These are phyloP conservation scores for Melanostigma gelatinosum DNA, from an alignment of 2,113 vertebrate genomes.

Conservation along the genomic window DNA sequence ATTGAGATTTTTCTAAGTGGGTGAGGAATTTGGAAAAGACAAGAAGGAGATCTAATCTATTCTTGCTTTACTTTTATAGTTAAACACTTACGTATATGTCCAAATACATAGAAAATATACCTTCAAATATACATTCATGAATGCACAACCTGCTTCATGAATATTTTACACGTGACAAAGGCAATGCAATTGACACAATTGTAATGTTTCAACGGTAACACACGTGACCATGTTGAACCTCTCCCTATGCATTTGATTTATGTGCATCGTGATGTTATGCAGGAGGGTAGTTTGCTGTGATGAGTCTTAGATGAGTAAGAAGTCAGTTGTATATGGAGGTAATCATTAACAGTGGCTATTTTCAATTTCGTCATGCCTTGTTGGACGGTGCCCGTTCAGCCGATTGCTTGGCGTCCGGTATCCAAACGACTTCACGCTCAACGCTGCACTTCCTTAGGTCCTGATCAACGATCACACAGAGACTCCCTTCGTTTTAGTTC, in stretches of 20 bases:
- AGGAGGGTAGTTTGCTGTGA: background rate
- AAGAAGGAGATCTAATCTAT: background rate
- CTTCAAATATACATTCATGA: background rate
- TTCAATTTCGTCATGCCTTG: background rate
- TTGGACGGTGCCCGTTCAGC: background rate
- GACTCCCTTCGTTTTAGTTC: too few species aligned
- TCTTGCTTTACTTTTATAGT: background rate
- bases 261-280: background rate
- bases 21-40: slow-evolving; percentile 14
- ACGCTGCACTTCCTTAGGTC: too few species aligned
- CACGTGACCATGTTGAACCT: background rate
- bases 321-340: background rate
- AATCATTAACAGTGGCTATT: background rate
- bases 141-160: slow-evolving; percentile 30
- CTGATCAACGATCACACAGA: too few species aligned
- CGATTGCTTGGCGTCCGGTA: too few species aligned
- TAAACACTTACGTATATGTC: background rate
- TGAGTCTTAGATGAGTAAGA: background rate
- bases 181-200: background rate
- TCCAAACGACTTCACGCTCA: too few species aligned
- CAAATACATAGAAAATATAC: background rate
- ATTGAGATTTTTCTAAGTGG: slow-evolving; percentile 15
- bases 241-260: background rate
- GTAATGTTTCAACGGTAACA: slow-evolving; percentile 1
- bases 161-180: slow-evolving; percentile 23